Percentiles rank a stretch among this genome's conserved stretches.
phyloP scores from a whole-genome alignment of 2,113 vertebrate genomes.

The Dryoscopus gambensis region DNA sequence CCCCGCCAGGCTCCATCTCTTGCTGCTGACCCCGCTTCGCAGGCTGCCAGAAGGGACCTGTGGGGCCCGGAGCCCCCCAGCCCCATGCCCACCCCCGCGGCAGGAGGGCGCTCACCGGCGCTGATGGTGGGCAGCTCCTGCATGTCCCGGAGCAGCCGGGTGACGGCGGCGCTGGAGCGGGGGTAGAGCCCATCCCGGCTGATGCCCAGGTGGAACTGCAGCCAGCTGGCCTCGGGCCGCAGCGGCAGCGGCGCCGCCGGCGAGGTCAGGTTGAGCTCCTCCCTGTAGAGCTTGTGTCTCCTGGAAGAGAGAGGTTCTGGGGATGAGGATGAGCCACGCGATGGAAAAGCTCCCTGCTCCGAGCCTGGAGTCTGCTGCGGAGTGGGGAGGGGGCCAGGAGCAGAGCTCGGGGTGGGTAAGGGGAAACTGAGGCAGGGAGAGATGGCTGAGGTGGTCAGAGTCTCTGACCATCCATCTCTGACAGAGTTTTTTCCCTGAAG shows the following conservation, averaged over 20 bases:
- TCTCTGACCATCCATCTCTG: background rate
- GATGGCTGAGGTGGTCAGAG: background rate
- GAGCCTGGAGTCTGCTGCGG: background rate
- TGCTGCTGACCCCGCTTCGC: background rate
- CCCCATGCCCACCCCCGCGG: fast-evolving
- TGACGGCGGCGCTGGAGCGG: conserved; percentile 70
- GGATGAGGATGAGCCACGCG: fast-evolving
- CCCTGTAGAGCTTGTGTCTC: conserved; percentile 58
- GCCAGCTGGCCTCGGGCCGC: conserved; percentile 80
- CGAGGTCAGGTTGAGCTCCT: conserved; percentile 67
- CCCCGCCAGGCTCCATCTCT: background rate
- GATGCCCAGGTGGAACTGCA: conserved; percentile 92
- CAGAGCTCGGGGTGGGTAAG: fast-evolving
- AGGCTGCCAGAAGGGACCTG: background rate
- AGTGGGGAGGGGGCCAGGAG: background rate
- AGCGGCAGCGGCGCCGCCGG: background rate
- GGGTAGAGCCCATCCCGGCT: conserved; percentile 84
- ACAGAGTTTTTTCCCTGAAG: background rate
- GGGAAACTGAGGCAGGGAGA: background rate
- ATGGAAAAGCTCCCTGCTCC: background rate
- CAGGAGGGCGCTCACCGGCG: conserved; percentile 72
- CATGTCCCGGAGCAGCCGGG: conserved; percentile 81
- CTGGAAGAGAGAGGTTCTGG: background rate
- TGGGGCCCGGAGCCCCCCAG: background rate
- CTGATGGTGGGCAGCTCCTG: conserved; percentile 66